Percentiles rank a stretch among this genome's conserved stretches.
phyloP scores from a whole-genome alignment of 2,888 invertebrate species.

The Ferrisia virgata region DNA sequence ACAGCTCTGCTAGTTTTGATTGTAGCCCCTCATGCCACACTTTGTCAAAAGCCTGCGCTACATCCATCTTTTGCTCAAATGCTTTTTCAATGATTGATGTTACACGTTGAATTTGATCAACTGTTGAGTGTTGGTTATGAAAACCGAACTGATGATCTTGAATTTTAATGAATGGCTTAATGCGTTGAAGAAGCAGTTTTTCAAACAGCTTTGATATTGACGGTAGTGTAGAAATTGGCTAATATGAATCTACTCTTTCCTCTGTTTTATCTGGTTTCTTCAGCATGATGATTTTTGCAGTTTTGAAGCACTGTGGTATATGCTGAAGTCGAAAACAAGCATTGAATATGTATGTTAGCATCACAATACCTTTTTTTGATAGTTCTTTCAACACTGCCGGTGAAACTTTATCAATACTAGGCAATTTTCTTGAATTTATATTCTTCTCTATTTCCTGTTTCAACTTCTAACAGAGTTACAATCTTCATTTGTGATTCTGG shows the following conservation, averaged over 20 bases:
- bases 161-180: too few relatives aligned
- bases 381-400: not conserved
- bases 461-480: not conserved
- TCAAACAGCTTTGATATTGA: not conserved
- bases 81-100: too few relatives aligned
- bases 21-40: too few relatives aligned
- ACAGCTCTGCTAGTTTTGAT: too few relatives aligned
- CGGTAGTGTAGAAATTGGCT: not conserved
- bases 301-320: too few relatives aligned
- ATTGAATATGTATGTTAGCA: not conserved
- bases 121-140: too few relatives aligned
- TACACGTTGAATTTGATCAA: too few relatives aligned
- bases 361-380: not conserved
- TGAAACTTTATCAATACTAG: not conserved
- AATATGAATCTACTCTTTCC: not conserved
- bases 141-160: too few relatives aligned
- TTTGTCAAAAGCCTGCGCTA: too few relatives aligned
- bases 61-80: too few relatives aligned
- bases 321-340: not conserved
- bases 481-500: too few relatives aligned
- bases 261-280: not conserved
- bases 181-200: not conserved
- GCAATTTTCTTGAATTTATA: not conserved
- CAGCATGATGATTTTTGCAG: not conserved
- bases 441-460: not conserved